Conservation (phyloP, 2,113 vertebrate species). For the Papio anubis region DNA sequence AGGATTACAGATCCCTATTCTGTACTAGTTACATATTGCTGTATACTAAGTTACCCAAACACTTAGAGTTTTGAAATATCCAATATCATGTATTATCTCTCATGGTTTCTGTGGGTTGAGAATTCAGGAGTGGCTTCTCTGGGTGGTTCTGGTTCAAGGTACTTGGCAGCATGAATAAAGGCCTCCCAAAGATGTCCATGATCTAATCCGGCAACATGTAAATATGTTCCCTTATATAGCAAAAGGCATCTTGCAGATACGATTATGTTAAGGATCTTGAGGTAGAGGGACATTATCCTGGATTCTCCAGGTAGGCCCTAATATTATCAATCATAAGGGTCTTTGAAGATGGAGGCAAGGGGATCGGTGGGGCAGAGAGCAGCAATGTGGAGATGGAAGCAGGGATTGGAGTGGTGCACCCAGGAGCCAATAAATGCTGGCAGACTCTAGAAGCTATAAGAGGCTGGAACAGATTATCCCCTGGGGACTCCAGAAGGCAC, state of each 20-base stretch:
- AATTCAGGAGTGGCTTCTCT: no score
- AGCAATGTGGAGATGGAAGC: background rate
- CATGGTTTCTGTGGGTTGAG: background rate
- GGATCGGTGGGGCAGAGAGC: background rate
- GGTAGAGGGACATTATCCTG: background rate
- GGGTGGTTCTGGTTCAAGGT: background rate
- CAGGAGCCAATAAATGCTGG: background rate
- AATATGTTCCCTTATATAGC: background rate
- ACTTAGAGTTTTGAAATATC: background rate
- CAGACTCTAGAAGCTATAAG: background rate
- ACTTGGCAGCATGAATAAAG: background rate
- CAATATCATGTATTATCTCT: background rate
- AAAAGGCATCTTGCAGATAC: background rate
- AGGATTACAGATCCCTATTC: background rate
- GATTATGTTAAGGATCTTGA: background rate
- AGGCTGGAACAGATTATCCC: rapidly evolving
- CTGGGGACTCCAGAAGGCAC: background rate
- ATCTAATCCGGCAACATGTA: no score
- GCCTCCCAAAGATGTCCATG: background rate
- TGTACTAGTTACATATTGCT: background rate
- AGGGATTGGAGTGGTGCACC: rapidly evolving
- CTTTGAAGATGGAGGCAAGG: background rate
- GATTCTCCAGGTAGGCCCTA: background rate
- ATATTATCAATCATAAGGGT: background rate
- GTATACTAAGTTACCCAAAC: background rate